Evolutionary conservation across 23 tunicate genomes (phyloP).

Genomic region (Pegea sp.): DNA sequence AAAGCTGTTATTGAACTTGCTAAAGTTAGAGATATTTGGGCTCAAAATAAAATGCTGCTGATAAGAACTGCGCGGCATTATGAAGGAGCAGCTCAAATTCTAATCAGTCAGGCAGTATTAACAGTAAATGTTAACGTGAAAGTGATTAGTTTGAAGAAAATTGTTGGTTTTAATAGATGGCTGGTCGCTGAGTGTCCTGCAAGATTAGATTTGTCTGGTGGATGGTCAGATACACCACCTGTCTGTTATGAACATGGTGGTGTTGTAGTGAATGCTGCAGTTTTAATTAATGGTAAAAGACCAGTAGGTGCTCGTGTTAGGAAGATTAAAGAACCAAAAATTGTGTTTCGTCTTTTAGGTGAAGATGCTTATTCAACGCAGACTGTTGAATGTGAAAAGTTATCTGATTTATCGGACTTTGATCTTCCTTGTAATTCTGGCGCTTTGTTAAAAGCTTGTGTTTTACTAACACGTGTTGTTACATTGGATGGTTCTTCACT

Average conservation of each 20-base stretch:
- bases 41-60: slow-evolving; percentile 22
- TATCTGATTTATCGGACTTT: slow-evolving; percentile 29
- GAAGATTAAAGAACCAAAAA: slow-evolving; percentile 17
- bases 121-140: slow-evolving; percentile 1
- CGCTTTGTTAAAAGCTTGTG: slow-evolving; percentile 73
- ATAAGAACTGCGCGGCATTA: slow-evolving; percentile 76
- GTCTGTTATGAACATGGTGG: slow-evolving; percentile 86
- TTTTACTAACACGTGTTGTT: slow-evolving; percentile 30
- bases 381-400: slow-evolving; percentile 6
- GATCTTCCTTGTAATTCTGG: slow-evolving; percentile 51
- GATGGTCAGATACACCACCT: slow-evolving; percentile 93
- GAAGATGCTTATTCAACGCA: slow-evolving; percentile 9
- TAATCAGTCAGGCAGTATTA: slow-evolving; percentile 51
- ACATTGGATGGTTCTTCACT: slow-evolving; percentile 10
- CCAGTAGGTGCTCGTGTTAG: slow-evolving; percentile 79
- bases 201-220: slow-evolving; percentile 71
- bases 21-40: slow-evolving; percentile 32
- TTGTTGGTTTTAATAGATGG: too few relatives aligned
- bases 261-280: slow-evolving; percentile 57
- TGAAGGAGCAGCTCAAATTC: slow-evolving; percentile 82
- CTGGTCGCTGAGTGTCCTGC: slow-evolving; percentile 66
- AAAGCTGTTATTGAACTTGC: slow-evolving; percentile 27
- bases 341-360: slow-evolving; percentile 19
- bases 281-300: slow-evolving; percentile 34
- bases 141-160: not conserved